These are phyloP conservation scores for Danaus chrysippus DNA, from an alignment of 2,888 invertebrate genomes.

Conservation along the genomic window DNA sequence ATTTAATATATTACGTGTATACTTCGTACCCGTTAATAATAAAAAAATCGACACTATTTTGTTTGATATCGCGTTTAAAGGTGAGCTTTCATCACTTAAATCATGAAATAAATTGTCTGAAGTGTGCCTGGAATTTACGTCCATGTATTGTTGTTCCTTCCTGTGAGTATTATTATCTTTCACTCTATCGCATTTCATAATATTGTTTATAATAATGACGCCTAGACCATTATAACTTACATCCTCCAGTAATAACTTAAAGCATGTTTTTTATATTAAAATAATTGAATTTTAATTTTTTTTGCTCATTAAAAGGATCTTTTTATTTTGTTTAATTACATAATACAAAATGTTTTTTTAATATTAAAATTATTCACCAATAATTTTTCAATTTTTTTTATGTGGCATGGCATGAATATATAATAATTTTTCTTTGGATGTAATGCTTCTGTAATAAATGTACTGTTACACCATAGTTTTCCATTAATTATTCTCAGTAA, in stretches of 20 bases:
- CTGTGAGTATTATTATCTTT: slow-evolving; percentile 61
- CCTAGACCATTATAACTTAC: not conserved
- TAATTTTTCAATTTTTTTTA: too few species aligned
- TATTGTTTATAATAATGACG: slow-evolving; percentile 2
- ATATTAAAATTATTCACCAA: too few species aligned
- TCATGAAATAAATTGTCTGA: slow-evolving; percentile 32
- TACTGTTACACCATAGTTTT: too few species aligned
- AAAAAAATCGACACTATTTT: slow-evolving; percentile 17
- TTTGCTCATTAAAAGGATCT: too few species aligned
- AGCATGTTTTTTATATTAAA: slow-evolving; percentile 1
- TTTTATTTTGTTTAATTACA: too few species aligned
- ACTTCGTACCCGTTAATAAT: slow-evolving; percentile 19
- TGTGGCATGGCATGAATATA: too few species aligned
- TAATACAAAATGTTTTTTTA: too few species aligned
- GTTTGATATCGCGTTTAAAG: slow-evolving; percentile 25
- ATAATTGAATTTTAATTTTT: not conserved
- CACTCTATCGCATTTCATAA: slow-evolving; percentile 11
- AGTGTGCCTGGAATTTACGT: slow-evolving; percentile 46
- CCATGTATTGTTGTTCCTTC: slow-evolving; percentile 79
- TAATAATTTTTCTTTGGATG: too few species aligned
- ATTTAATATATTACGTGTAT: slow-evolving; percentile 17
- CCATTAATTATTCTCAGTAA: too few species aligned
- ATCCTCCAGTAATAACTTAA: not conserved
- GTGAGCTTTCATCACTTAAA: slow-evolving; percentile 29
- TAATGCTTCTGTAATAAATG: too few species aligned